Evolutionary conservation across 1,140 invertebrate genomes (phyloP), one percentile per base, ranked within the genome.

Genomic region (Nebria ingens): DNA sequence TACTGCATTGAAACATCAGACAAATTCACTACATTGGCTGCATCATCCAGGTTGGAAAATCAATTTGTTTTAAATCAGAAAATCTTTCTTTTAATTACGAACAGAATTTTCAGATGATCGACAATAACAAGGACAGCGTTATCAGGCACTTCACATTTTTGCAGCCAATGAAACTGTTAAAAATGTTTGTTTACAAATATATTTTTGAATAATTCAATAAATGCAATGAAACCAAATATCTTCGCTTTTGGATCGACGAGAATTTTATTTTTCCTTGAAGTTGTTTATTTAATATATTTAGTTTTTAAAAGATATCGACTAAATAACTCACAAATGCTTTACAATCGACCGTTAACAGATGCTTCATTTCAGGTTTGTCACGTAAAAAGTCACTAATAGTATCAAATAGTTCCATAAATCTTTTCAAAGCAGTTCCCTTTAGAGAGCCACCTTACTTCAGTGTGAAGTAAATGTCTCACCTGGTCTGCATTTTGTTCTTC

Each of bases 271-370:
- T 53, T 61, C 54, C 25, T 59, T 59, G 57, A 56, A 59, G 57
- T 61, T 61, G 52, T n/a, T 61, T 61, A 59, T 59, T 61, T 59
- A 49, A 61, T 56, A 61, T 56, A 61, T 61, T 61, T 56, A 56
- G 34, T 60, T 60, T 57, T 45, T 54, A 12, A 29, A 56, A 56
- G 29, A 34, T 22, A 40, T 25, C 22, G 51, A 25, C 49, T 25
- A 56, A 56, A 29, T 2, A 22, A 21, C n/a, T 0, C 50, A 56
- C 38, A 59, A 53, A 61, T 59, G 23, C 29, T 29, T 53, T 53
- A 29, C 21, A 15, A 59, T 61, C 58, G 58, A 54, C 49, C 53
- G 53, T 60, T 59, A 59, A 60, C 52, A 60, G 54, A 59, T 59
- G 54, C 56, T 58, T 59, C 58, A 49, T n/a, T 60, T 60, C 57